Evolutionary conservation across 1,140 invertebrate genomes (phyloP), one percentile per base, ranked within the genome.

Genomic region (Homarus americanus): DNA sequence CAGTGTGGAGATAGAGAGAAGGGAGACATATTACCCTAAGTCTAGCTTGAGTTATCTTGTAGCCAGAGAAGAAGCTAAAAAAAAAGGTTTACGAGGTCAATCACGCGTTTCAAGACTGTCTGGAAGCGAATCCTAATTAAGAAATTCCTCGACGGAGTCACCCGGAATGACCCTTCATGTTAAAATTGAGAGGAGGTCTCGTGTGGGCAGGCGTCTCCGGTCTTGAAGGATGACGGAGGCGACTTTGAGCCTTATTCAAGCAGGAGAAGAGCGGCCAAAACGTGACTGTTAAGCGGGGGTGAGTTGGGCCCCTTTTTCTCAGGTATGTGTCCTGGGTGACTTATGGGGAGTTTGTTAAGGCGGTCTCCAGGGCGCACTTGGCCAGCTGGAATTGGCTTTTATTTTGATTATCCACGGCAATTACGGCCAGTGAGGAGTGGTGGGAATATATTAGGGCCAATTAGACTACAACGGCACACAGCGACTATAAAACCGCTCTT

Each of bases 371-470:
- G 41, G 79, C 20, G n/a, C 28, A 34, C 32, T 63, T 53, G 17
- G n/a, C 32, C 79, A 63, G 44, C 38, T 82, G 79, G 32, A 82
- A 82, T 63, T 82, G 49, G 0, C 49, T 44, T 82, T 82, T 82
- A 80, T 80, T 80, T 82, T 82, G 49, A 82, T 82, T 82, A 82
- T 41, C 53, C 44, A n/a, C n/a, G 53, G 63, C 49, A 82, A 63
- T 82, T 82, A 82, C 32, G 79, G 32, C 49, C 79, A 24, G 49
- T 53, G 63, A 82, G 79, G 79, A 82, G 79, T 36, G 49, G 20
- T 58, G 63, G 79, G 79, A 53, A 63, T 82, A 63, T 63, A 82
- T 82, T 82, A 82, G 79, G 2, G 32, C 28, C 79, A 82, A 82
- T 82, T 58, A 82, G 32, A 58, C 53, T 53, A 34, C 53, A 36